Percentiles rank a stretch among this genome's conserved stretches.
phyloP scores from a whole-genome alignment of 2,113 vertebrate species.

The Scalopus aquaticus region DNA sequence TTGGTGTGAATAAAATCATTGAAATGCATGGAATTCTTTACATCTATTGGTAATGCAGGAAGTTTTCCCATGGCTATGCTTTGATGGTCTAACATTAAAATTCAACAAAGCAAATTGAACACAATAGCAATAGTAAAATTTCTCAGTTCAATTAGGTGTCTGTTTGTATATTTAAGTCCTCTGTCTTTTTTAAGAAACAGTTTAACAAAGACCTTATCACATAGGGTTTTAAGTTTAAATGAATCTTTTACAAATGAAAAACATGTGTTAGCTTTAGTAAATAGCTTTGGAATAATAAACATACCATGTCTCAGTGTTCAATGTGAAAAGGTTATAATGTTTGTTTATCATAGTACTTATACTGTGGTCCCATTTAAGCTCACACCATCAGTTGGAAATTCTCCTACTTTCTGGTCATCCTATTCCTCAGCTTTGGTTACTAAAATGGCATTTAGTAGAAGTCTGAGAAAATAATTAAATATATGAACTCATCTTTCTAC shows the following conservation, averaged over 20 bases:
- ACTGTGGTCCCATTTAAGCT: neutral
- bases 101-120: slow-evolving; percentile 66
- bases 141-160: slow-evolving; percentile 62
- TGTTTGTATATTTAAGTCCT: slow-evolving; percentile 69
- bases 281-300: slow-evolving; percentile 52
- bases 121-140: slow-evolving; percentile 63
- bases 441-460: neutral
- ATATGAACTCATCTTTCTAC: accelerated
- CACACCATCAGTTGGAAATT: neutral
- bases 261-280: slow-evolving; percentile 37
- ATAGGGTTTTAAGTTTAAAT: slow-evolving; percentile 57
- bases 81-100: slow-evolving; percentile 69
- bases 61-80: slow-evolving; percentile 38
- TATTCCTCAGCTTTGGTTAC: neutral
- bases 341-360: neutral
- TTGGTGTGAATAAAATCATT: slow-evolving; percentile 39
- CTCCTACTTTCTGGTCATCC: neutral
- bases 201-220: slow-evolving; percentile 31
- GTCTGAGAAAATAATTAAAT: neutral
- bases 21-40: slow-evolving; percentile 59
- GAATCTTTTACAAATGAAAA: slow-evolving; percentile 71
- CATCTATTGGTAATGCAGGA: slow-evolving; percentile 64
- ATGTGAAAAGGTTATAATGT: slow-evolving; percentile 15
- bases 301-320: neutral
- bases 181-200: slow-evolving; percentile 42